phyloP scores from a whole-genome alignment of 1,140 invertebrate genomes.

The Bombus ignitus region DNA sequence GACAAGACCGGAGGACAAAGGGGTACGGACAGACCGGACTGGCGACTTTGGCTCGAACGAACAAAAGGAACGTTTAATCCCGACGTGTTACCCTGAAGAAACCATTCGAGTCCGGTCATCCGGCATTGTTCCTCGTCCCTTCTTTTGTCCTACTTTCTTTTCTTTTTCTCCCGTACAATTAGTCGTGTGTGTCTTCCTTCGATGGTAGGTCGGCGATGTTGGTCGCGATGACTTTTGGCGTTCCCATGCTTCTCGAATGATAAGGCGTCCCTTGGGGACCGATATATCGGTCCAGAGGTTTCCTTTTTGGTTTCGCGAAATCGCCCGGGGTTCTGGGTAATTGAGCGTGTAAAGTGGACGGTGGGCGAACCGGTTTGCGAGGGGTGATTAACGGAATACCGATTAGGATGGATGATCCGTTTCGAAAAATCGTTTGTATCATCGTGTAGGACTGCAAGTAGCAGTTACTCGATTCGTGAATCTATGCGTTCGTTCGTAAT shows the following conservation, averaged over 20 bases:
- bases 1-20: slow-evolving; percentile 60
- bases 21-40: slow-evolving; percentile 62
- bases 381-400: slow-evolving; percentile 1
- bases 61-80: slow-evolving; percentile 72
- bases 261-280: too few species aligned
- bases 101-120: slow-evolving; percentile 61
- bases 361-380: neutral
- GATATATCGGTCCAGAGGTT: too few species aligned
- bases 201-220: too few species aligned
- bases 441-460: neutral
- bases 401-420: slow-evolving; percentile 13
- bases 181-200: slow-evolving; percentile 35
- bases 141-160: slow-evolving; percentile 58
- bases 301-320: neutral
- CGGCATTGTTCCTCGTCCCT: slow-evolving; percentile 60
- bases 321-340: neutral
- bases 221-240: slow-evolving; percentile 12
- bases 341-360: slow-evolving; percentile 7
- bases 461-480: neutral
- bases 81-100: slow-evolving; percentile 68
- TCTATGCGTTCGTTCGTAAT: neutral
- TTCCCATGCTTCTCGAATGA: neutral
- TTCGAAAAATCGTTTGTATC: neutral
- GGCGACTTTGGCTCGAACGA: slow-evolving; percentile 61
- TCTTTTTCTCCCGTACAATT: slow-evolving; percentile 51